Conservation (phyloP, 1,140 invertebrate genomes). For the Danaus plexippus region DNA sequence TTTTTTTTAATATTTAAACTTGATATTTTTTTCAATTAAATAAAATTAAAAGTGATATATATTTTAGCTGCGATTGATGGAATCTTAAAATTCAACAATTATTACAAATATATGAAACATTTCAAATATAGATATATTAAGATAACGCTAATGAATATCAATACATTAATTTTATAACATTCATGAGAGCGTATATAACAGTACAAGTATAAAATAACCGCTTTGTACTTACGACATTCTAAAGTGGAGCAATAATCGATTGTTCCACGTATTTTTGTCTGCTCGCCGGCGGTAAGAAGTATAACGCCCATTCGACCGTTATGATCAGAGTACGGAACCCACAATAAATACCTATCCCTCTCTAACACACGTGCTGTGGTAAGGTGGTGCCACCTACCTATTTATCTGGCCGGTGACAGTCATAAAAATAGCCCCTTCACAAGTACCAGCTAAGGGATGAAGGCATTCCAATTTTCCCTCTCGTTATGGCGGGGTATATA, state of each 20-base stretch:
- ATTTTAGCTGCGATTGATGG: too few relatives aligned
- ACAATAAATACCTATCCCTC: constrained; percentile 52
- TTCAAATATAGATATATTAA: too few relatives aligned
- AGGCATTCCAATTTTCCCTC: constrained; percentile 58
- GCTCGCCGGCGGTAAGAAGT: constrained; percentile 66
- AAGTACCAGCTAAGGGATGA: constrained; percentile 55
- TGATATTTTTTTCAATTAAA: too few relatives aligned
- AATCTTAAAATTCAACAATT: too few relatives aligned
- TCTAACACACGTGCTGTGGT: constrained; percentile 52
- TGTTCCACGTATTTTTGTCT: constrained; percentile 69
- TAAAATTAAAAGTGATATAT: too few relatives aligned
- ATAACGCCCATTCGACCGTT: constrained; percentile 71
- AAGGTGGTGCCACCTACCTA: constrained; percentile 29
- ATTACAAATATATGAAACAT: too few relatives aligned
- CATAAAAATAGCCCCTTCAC: constrained; percentile 70
- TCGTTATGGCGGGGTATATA: constrained; percentile 42
- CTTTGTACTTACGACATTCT: constrained; percentile 45
- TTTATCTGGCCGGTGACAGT: constrained; percentile 62
- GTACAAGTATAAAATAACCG: too few relatives aligned
- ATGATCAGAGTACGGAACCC: constrained; percentile 61
- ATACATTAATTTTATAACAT: too few relatives aligned
- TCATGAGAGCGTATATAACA: too few relatives aligned
- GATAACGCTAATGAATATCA: too few relatives aligned
- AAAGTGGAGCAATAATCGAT: constrained; percentile 44
- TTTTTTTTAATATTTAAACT: too few relatives aligned